Evolutionary conservation across 2,888 invertebrate genomes (phyloP).

Genomic region (Punctoribates punctum): DNA sequence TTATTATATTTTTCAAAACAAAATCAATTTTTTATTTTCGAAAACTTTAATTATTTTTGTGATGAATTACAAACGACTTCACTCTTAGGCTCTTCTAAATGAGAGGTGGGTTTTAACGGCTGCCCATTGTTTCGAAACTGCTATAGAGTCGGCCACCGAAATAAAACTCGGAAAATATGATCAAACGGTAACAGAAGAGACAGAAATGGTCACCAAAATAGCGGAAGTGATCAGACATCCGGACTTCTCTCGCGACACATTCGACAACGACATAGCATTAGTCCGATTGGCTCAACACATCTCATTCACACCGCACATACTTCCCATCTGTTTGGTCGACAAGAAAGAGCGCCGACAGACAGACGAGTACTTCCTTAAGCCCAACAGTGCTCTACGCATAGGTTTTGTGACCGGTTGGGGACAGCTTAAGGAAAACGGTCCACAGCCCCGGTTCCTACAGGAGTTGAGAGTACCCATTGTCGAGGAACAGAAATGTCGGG

Average conservation of each 20-base stretch:
- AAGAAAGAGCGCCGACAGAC: not conserved
- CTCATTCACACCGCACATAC: slow-evolving; percentile 48
- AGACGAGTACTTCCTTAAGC: slow-evolving; percentile 28
- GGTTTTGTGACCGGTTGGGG: slow-evolving; percentile 51
- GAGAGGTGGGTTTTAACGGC: slow-evolving; percentile 50
- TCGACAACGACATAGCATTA: slow-evolving; percentile 50
- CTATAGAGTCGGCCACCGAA: slow-evolving; percentile 43
- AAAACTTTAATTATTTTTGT: not conserved
- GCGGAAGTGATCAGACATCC: slow-evolving; percentile 48
- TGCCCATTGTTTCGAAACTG: slow-evolving; percentile 50
- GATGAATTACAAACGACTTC: not conserved
- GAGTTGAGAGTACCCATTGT: slow-evolving; percentile 49
- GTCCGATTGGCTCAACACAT: slow-evolving; percentile 47
- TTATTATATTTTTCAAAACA: not conserved
- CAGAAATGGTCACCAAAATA: slow-evolving; percentile 47
- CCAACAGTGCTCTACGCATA: slow-evolving; percentile 39
- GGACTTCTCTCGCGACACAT: slow-evolving; percentile 48
- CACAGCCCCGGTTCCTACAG: slow-evolving; percentile 48
- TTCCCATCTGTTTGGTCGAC: slow-evolving; percentile 49
- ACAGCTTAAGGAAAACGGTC: slow-evolving; percentile 49
- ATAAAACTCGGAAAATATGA: slow-evolving; percentile 50
- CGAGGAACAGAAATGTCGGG: slow-evolving; percentile 45
- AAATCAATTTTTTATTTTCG: too few species aligned
- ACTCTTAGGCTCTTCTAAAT: slow-evolving; percentile 48
- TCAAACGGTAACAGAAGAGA: slow-evolving; percentile 46